Evolutionary conservation across 2,113 vertebrate species (phyloP).

Genomic region (Camelus dromedarius): DNA sequence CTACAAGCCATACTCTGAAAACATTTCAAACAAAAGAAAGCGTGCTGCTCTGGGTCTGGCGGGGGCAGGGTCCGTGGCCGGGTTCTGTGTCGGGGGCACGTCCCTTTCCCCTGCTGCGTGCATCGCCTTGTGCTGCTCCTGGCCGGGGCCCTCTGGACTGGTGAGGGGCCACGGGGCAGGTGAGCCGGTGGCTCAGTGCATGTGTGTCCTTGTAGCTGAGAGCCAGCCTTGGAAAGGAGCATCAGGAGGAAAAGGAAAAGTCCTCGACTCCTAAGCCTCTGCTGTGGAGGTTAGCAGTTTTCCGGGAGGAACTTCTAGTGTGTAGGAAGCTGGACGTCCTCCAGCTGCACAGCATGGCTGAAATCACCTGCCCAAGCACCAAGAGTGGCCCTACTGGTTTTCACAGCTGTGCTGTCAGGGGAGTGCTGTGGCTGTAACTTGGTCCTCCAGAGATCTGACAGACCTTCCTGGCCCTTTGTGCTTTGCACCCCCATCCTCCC

Average conservation of each 20-base stretch:
- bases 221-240: not conserved
- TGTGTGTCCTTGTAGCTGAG: not conserved
- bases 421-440: fast-evolving
- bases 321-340: not conserved
- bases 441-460: not conserved
- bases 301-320: not conserved
- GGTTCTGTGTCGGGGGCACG: fast-evolving
- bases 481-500: too few species aligned
- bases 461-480: not conserved
- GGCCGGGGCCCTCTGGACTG: not conserved
- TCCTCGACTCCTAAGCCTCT: not conserved
- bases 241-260: not conserved
- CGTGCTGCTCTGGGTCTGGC: not conserved
- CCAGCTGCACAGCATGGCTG: not conserved
- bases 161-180: not conserved
- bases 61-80: not conserved
- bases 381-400: fast-evolving
- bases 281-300: not conserved
- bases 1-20: not conserved
- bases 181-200: not conserved
- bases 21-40: not conserved
- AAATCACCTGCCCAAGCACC: not conserved
- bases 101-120: not conserved
- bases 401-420: not conserved
- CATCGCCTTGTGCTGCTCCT: not conserved